phyloP scores from a whole-genome alignment of 2,888 invertebrate species.

The Globia sparganii region DNA sequence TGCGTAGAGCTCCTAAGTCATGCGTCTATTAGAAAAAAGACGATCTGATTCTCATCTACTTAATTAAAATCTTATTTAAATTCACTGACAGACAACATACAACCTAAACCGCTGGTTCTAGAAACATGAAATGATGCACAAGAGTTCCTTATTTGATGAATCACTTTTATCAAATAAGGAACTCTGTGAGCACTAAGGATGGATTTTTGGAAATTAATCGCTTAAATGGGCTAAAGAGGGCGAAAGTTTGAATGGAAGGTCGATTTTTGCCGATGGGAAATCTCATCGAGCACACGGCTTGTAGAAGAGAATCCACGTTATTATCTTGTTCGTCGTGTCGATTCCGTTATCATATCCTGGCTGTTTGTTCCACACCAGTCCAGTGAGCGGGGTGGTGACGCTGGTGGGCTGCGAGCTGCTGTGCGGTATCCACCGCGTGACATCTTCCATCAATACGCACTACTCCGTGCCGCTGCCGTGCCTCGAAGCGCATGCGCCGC shows the following conservation, averaged over 20 bases:
- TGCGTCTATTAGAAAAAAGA: no score
- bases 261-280: neutral
- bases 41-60: no score
- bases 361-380: slow-evolving; percentile 75
- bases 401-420: slow-evolving; percentile 92
- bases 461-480: slow-evolving; percentile 72
- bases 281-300: neutral
- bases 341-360: neutral
- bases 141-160: no score
- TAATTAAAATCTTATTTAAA: no score
- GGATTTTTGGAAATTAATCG: no score
- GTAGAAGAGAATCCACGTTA: neutral
- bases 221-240: neutral
- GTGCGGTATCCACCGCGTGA: slow-evolving; percentile 91
- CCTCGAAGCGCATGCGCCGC: slow-evolving; percentile 60
- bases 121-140: neutral
- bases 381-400: slow-evolving; percentile 90
- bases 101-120: neutral
- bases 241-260: neutral
- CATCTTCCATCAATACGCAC: slow-evolving; percentile 84
- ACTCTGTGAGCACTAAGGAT: no score
- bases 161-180: no score
- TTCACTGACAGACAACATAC: neutral
- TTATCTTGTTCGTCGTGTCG: neutral
- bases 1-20: neutral